A percentile compares a stretch with the other conserved stretches of the same genome.
Evolutionary conservation across 2,797 vertebrate genomes (phyloP).

Genomic region (Lepilemur ruficaudatus): DNA sequence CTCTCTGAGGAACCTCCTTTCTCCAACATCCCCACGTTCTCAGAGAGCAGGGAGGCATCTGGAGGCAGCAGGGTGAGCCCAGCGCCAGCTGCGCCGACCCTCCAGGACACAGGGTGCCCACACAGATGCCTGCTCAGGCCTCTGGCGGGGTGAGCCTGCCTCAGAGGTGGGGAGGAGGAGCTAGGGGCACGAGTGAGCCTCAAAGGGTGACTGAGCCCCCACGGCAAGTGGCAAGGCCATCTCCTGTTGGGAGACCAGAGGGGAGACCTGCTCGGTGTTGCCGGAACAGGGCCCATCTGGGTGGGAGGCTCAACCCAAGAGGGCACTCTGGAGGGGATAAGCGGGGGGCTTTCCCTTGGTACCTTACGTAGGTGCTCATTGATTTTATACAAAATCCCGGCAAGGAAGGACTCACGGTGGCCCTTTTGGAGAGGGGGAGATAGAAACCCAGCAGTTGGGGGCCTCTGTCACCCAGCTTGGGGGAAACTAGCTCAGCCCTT

Average conservation of each 20-base stretch:
- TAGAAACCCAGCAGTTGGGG: not conserved
- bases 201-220: accelerated
- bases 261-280: not conserved
- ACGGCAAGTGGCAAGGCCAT: accelerated
- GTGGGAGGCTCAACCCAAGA: not conserved
- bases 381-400: not conserved
- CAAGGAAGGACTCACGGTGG: not conserved
- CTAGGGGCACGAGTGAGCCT: no score
- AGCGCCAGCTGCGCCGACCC: accelerated
- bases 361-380: not conserved
- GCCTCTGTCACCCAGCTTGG: no score
- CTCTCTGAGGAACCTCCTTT: accelerated
- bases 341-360: not conserved
- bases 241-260: not conserved
- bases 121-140: no score
- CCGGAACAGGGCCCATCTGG: no score
- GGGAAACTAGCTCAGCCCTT: no score
- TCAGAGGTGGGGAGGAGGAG: accelerated
- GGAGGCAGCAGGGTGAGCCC: not conserved
- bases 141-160: no score
- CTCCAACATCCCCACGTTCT: not conserved
- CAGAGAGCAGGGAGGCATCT: not conserved
- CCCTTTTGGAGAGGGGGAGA: not conserved
- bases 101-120: not conserved
- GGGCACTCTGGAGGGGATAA: not conserved